A percentile compares a stretch with the other conserved stretches of the same genome.
Evolutionary conservation across 1,140 invertebrate species (phyloP).

Genomic region (Apis cerana): DNA sequence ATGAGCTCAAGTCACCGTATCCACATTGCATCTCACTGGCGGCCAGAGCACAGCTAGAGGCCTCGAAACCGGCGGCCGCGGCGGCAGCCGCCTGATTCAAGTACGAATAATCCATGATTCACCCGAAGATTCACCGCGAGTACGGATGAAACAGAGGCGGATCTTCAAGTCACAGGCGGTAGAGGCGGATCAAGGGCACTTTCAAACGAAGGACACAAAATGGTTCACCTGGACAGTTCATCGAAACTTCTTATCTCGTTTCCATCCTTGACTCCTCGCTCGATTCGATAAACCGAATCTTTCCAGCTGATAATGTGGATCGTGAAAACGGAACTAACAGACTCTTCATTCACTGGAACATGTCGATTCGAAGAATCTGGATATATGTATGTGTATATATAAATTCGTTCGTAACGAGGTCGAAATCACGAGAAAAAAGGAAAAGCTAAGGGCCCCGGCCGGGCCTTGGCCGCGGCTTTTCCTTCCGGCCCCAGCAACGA

Average conservation of each 20-base stretch:
- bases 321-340: too few species aligned
- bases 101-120: constrained; percentile 87
- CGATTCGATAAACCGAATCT: neutral
- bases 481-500: constrained; percentile 54
- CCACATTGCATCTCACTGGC: constrained; percentile 88
- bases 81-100: constrained; percentile 86
- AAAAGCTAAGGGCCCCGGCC: neutral
- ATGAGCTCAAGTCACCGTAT: constrained; percentile 91
- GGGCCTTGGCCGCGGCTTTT: constrained; percentile 42
- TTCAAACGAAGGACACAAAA: neutral
- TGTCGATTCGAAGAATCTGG: neutral
- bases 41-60: constrained; percentile 84
- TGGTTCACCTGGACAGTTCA: constrained; percentile 15
- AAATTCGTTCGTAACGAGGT: too few species aligned
- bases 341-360: constrained; percentile 6
- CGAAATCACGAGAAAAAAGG: neutral
- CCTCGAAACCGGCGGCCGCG: constrained; percentile 84
- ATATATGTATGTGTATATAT: too few species aligned
- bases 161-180: neutral
- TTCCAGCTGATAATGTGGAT: neutral
- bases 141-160: neutral
- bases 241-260: neutral
- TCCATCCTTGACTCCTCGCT: neutral
- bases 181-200: neutral
- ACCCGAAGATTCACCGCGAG: neutral